A percentile compares a stretch with the other conserved stretches of the same genome.
phyloP scores from a whole-genome alignment of 2,888 invertebrate genomes.

The Imbricaverruca yamaguchii region DNA sequence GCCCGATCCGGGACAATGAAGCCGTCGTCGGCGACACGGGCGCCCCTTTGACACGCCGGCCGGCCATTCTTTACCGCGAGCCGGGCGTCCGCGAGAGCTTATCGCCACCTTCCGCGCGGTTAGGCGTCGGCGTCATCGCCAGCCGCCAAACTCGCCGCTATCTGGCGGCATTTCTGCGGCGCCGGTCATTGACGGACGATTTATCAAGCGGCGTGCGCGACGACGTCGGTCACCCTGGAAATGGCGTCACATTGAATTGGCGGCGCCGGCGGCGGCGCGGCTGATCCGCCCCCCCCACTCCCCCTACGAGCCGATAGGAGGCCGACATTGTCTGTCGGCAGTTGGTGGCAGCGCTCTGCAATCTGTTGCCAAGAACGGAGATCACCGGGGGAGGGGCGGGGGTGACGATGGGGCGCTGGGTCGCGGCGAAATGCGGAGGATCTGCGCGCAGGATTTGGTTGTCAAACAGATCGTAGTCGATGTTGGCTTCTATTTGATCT shows the following conservation, averaged over 20 bases:
- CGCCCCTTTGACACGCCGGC: background rate
- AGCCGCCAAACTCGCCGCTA: slow-evolving; percentile 2
- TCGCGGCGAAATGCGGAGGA: background rate
- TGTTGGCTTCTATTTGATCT: background rate
- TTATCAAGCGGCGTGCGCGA: background rate
- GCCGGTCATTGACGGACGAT: background rate
- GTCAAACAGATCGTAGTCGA: background rate
- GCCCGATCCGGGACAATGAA: background rate
- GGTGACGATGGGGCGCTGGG: background rate
- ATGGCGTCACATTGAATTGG: background rate
- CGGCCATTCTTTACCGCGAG: background rate
- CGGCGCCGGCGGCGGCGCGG: background rate
- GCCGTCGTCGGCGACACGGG: background rate
- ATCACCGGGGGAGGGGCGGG: background rate
- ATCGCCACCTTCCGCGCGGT: background rate
- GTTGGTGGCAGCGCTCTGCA: background rate
- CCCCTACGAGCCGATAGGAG: background rate
- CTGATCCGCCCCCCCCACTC: background rate
- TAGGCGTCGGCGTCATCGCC: background rate
- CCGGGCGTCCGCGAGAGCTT: background rate
- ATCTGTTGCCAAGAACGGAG: background rate
- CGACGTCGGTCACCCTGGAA: background rate
- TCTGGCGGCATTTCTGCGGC: background rate
- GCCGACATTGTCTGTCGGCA: background rate
- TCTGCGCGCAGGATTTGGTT: background rate